These are phyloP conservation scores for Eumerus sabulonum DNA, from an alignment of 2,888 invertebrate species.

Conservation along the genomic window DNA sequence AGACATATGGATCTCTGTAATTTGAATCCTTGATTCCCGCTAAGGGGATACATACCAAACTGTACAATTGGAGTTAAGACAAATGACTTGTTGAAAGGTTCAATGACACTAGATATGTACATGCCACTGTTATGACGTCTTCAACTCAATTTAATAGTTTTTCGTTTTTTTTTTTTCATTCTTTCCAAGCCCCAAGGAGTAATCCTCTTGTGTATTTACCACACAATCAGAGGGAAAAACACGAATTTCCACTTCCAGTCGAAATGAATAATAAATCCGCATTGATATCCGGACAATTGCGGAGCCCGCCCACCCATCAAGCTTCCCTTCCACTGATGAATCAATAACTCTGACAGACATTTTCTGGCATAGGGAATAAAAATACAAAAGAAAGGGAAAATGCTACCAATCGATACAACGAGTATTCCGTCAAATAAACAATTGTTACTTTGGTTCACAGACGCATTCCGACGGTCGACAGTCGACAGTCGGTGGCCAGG, in stretches of 20 bases:
- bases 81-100: no score
- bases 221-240: conserved; percentile 26
- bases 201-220: no score
- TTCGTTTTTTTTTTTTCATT: no score
- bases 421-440: conserved; percentile 59
- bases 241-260: conserved; percentile 62
- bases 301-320: not conserved
- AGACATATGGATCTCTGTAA: not conserved
- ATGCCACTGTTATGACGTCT: no score
- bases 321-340: conserved; percentile 25
- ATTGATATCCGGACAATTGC: conserved; percentile 51
- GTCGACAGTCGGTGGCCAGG: conserved; percentile 9
- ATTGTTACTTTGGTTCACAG: conserved; percentile 42
- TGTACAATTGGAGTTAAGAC: no score
- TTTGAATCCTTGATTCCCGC: no score
- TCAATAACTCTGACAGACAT: conserved; percentile 60
- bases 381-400: conserved; percentile 41
- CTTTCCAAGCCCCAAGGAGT: no score
- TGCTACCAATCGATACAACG: conserved; percentile 52
- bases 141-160: no score
- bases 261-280: conserved; percentile 65
- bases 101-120: not conserved
- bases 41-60: no score
- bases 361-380: conserved; percentile 23
- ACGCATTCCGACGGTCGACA: conserved; percentile 18